Evolutionary conservation across 2,888 invertebrate species (phyloP).

Genomic region (Andrena chrysosceles): DNA sequence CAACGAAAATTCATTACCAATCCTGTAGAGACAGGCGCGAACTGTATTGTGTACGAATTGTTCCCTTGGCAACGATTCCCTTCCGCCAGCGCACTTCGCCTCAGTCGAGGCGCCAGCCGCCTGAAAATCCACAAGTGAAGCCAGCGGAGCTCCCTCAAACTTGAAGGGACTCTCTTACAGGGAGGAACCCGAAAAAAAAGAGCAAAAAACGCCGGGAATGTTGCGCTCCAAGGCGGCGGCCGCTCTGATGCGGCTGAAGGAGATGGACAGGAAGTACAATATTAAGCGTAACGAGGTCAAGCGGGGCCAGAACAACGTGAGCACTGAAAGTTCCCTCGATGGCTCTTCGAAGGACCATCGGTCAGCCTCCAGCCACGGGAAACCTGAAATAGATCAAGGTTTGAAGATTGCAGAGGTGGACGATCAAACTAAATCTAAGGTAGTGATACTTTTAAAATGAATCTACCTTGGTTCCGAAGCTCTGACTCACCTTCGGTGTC

Average conservation of each 20-base stretch:
- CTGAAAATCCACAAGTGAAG: constrained; percentile 61
- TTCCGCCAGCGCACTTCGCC: constrained; percentile 19
- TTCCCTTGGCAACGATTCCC: constrained; percentile 56
- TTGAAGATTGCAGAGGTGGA: no score
- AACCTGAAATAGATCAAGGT: background rate
- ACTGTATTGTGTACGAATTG: constrained; percentile 41
- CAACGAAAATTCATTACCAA: background rate
- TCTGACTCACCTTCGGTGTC: background rate
- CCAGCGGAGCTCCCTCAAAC: constrained; percentile 29
- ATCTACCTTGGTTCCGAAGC: background rate
- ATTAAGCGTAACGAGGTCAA: constrained; percentile 58
- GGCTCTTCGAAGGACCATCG: constrained; percentile 9
- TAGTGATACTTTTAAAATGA: background rate
- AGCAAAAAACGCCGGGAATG: constrained; percentile 57
- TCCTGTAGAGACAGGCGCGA: background rate
- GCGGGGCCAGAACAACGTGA: constrained; percentile 54
- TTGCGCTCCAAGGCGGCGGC: constrained; percentile 77
- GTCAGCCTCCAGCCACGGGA: background rate
- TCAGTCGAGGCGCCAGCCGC: background rate
- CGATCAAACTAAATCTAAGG: constrained; percentile 3
- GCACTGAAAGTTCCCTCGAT: constrained; percentile 65
- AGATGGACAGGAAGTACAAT: constrained; percentile 80
- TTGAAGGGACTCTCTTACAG: constrained; percentile 1
- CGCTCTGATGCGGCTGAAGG: constrained; percentile 75
- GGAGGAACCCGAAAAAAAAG: background rate